Conservation (phyloP, 2,888 invertebrate species). For the Cepaea hortensis region DNA sequence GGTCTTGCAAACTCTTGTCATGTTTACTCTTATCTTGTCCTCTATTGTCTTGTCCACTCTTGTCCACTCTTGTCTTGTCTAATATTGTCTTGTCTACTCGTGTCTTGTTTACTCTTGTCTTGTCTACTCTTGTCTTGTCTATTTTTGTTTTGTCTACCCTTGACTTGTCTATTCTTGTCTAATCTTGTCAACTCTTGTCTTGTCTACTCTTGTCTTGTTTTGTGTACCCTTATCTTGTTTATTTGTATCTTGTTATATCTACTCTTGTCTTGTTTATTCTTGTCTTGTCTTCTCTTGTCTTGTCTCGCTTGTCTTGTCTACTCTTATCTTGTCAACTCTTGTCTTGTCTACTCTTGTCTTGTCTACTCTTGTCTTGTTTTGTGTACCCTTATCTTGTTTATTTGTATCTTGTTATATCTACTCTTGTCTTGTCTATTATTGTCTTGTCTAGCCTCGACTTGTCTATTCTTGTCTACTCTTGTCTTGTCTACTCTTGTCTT, state of each 20-base stretch:
- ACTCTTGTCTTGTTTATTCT: too few relatives aligned
- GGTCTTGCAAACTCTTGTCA: background rate
- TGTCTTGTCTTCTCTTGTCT: too few relatives aligned
- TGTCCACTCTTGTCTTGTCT: background rate
- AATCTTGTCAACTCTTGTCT: conserved; percentile 6
- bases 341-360: too few relatives aligned
- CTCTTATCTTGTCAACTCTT: too few relatives aligned
- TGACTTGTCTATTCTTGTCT: conserved; percentile 34
- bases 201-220: background rate
- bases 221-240: conserved; percentile 17
- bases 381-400: too few relatives aligned
- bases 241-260: background rate
- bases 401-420: too few relatives aligned
- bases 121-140: conserved; percentile 15
- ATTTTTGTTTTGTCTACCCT: conserved; percentile 2
- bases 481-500: too few relatives aligned
- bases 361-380: too few relatives aligned
- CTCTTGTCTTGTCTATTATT: too few relatives aligned
- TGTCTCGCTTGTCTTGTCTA: too few relatives aligned
- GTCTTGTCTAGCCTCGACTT: too few relatives aligned
- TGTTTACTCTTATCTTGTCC: background rate
- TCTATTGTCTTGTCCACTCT: background rate
- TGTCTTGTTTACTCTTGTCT: conserved; percentile 32
- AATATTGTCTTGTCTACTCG: background rate
- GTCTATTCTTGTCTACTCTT: too few relatives aligned